Base-by-base conservation (phyloP, 2,113 vertebrate genomes). In the Psilopogon haemacephalus region DNA sequence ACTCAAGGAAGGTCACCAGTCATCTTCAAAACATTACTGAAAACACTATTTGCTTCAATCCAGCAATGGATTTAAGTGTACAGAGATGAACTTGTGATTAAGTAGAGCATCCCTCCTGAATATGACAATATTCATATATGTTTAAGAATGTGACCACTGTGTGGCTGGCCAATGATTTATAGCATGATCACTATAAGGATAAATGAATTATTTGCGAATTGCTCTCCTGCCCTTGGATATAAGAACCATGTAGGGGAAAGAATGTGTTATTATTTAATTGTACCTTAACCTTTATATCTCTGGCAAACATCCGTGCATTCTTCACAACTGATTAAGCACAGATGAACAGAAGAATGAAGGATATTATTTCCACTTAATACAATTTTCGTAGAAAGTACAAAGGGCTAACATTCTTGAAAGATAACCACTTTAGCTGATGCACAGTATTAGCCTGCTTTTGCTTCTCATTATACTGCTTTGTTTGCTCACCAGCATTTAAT, bases 171-270 rank as follows among this genome's bases (percentile, higher is more conserved):
- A 55, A 91, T 67, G 83, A 87, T 95, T 93, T 87, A 94, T 64
- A 86, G 75, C 79, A 69, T 27, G 64, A 68, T 32, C 83, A 38
- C 80, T 86, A 93, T 42, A 85, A 94, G 91, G 85, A 87, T 95
- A 94, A 96, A 95, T 85, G 89, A 94, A 94, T 94, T 94, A 93
- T 94, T 95, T 95, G 89, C 89, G 89, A 96, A 93, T 89, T 96
- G 87, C 84, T 96, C 64, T 89, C 84, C 79, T 93, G 91, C 52
- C 87, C 94, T 93, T 91, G 91, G 72, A 92, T 64, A 70, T 71
- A 92, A 92, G 75, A 70, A 50, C 82, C 85, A 85, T 94, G 90
- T 79, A 95, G 94, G 82, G 95, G 46, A 94, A 96, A 74, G 81
- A 94, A 96, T 94, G 82, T 85, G 78, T 94, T 94, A 76, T 83